These are phyloP conservation scores for Papilio elwesi DNA, from an alignment of 2,888 invertebrate species.

Conservation along the genomic window DNA sequence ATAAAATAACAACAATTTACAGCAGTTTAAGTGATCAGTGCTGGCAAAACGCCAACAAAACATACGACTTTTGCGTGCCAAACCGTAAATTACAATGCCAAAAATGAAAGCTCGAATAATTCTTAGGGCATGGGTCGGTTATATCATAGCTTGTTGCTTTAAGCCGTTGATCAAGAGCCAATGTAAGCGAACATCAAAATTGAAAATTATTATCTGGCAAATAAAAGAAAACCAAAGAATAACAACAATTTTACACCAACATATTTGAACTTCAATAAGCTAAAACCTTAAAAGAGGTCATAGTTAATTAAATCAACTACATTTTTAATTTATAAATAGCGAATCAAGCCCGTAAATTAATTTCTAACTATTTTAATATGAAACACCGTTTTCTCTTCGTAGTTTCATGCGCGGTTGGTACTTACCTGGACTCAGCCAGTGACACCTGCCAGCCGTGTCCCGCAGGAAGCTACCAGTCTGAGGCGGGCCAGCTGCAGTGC, in stretches of 20 bases:
- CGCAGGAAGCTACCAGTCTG: slow-evolving; percentile 96
- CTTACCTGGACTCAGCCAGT: slow-evolving; percentile 90
- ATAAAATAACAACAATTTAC: slow-evolving; percentile 14
- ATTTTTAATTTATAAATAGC: too few relatives aligned
- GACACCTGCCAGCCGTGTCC: slow-evolving; percentile 93
- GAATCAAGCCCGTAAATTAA: too few relatives aligned
- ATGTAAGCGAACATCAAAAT: neutral
- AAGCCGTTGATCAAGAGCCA: slow-evolving; percentile 9
- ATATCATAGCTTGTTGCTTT: slow-evolving; percentile 21
- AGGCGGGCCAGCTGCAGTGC: slow-evolving; percentile 95
- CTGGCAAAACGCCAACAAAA: slow-evolving; percentile 27
- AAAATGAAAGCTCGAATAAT: slow-evolving; percentile 18
- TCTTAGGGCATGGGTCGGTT: slow-evolving; percentile 6
- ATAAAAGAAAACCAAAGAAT: too few relatives aligned
- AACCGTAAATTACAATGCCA: slow-evolving; percentile 22
- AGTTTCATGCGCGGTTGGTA: slow-evolving; percentile 96
- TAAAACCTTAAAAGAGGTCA: too few relatives aligned
- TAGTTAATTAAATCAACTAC: too few relatives aligned
- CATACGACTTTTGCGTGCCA: slow-evolving; percentile 30
- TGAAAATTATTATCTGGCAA: neutral
- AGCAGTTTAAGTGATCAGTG: slow-evolving; percentile 22
- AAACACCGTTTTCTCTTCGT: slow-evolving; percentile 44
- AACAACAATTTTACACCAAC: too few relatives aligned
- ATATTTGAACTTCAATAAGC: too few relatives aligned
- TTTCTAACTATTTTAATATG: too few relatives aligned